A percentile compares a stretch with the other conserved stretches of the same genome.
These are phyloP conservation scores for Coptotermes formosanus DNA, from an alignment of 1,140 invertebrate species.

Conservation along the genomic window DNA sequence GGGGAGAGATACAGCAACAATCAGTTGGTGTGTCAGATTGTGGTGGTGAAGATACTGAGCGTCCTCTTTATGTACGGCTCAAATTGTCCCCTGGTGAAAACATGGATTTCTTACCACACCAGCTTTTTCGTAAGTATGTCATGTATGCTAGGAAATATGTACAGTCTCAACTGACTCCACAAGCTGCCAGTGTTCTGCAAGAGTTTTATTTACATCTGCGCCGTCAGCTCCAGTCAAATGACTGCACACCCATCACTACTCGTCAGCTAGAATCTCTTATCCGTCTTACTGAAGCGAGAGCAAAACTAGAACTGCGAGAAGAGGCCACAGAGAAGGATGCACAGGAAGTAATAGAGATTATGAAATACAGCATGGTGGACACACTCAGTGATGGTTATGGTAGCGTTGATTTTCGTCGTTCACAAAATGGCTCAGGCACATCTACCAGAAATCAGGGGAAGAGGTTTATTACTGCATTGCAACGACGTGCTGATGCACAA, in stretches of 20 bases:
- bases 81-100: slow-evolving; percentile 58
- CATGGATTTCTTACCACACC: slow-evolving; percentile 70
- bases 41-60: not conserved
- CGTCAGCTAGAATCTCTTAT: slow-evolving; percentile 87
- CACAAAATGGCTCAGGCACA: slow-evolving; percentile 71
- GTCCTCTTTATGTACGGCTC: slow-evolving; percentile 57
- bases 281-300: slow-evolving; percentile 81
- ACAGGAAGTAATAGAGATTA: slow-evolving; percentile 79
- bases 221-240: slow-evolving; percentile 59
- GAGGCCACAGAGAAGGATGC: slow-evolving; percentile 79
- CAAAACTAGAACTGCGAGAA: slow-evolving; percentile 79
- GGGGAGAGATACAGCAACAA: not conserved
- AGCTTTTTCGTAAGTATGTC: slow-evolving; percentile 84
- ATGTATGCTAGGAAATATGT: slow-evolving; percentile 89
- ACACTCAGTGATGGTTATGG: slow-evolving; percentile 70
- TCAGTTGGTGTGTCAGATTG: not conserved
- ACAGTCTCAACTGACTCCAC: slow-evolving; percentile 69
- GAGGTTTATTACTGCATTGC: slow-evolving; percentile 70
- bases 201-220: slow-evolving; percentile 82
- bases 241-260: slow-evolving; percentile 72
- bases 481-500: slow-evolving; percentile 59
- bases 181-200: slow-evolving; percentile 69
- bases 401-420: slow-evolving; percentile 65
- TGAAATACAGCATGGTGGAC: slow-evolving; percentile 77
- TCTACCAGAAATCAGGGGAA: slow-evolving; percentile 70